These are phyloP conservation scores for Corythaeola cristata DNA, from an alignment of 2,113 vertebrate species.

Conservation along the genomic window DNA sequence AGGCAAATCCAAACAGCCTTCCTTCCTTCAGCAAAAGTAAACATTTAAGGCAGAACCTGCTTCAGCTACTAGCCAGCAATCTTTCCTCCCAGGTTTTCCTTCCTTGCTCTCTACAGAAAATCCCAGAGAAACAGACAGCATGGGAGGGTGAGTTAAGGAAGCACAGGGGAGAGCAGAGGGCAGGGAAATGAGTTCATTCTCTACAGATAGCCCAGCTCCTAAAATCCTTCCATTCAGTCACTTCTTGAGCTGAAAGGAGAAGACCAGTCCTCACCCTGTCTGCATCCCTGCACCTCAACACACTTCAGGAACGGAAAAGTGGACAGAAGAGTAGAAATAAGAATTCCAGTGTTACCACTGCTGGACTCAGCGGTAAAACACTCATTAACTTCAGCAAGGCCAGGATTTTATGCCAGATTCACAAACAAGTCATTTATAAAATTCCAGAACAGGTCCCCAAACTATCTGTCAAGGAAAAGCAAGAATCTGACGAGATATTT, in stretches of 20 bases:
- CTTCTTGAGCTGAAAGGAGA: neutral
- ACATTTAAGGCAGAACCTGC: conserved; percentile 23
- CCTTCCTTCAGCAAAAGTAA: conserved; percentile 50
- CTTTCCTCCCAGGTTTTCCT: conserved; percentile 1
- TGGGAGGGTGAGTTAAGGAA: neutral
- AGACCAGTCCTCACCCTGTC: neutral
- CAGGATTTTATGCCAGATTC: conserved; percentile 6
- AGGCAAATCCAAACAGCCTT: conserved; percentile 46
- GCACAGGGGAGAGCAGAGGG: neutral
- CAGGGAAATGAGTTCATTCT: neutral
- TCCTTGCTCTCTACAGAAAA: conserved; percentile 8
- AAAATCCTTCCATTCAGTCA: neutral
- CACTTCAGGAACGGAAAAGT: neutral
- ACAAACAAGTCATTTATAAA: conserved; percentile 17
- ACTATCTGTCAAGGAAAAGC: conserved; percentile 37
- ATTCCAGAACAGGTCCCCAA: conserved; percentile 27
- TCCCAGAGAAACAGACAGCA: neutral
- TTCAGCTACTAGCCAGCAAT: neutral
- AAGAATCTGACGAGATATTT: conserved; percentile 7
- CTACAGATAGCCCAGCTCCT: neutral
- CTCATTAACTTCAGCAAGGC: conserved; percentile 3
- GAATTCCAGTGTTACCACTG: neutral
- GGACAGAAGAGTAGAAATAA: neutral
- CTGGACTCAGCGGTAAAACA: neutral
- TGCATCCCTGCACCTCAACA: neutral